Evolutionary conservation across 1,140 invertebrate genomes (phyloP).

Genomic region (Drosophila nikananu): DNA sequence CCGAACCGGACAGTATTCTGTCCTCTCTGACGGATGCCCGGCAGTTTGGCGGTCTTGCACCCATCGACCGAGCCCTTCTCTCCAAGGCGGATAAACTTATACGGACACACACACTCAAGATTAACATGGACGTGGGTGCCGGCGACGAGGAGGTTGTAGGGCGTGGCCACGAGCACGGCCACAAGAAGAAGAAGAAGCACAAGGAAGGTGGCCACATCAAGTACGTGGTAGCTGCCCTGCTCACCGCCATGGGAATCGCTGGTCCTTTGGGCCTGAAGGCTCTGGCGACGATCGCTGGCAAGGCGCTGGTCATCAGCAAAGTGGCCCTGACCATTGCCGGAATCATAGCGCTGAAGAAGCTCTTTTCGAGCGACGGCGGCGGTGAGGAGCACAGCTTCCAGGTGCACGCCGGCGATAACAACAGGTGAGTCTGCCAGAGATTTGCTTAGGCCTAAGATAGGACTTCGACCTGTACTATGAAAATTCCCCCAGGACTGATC

Average conservation of each 20-base stretch:
- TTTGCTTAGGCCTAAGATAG: background rate
- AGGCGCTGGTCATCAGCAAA: conserved; percentile 89
- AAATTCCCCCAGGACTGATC: background rate
- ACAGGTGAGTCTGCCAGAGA: conserved; percentile 85
- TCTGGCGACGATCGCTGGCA: conserved; percentile 88
- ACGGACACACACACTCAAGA: conserved; percentile 77
- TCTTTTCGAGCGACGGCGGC: conserved; percentile 88
- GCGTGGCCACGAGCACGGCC: conserved; percentile 46
- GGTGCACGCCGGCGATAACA: conserved; percentile 88
- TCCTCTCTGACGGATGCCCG: conserved; percentile 69
- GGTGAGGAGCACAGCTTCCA: conserved; percentile 88
- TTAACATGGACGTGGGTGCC: conserved; percentile 48
- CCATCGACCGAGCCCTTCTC: conserved; percentile 75
- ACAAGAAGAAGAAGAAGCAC: conserved; percentile 74
- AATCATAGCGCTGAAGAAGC: conserved; percentile 89
- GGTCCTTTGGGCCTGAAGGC: conserved; percentile 87
- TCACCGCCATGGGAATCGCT: conserved; percentile 89
- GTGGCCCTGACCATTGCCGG: conserved; percentile 89
- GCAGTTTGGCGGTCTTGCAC: conserved; percentile 62
- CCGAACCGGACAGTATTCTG: conserved; percentile 83
- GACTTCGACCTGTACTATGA: background rate
- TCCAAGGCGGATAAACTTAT: conserved; percentile 77
- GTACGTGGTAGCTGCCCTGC: conserved; percentile 87
- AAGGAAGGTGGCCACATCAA: conserved; percentile 83
- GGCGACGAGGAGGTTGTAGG: conserved; percentile 25